Evolutionary conservation across 1,140 invertebrate genomes (phyloP).

Genomic region (Manduca sexta): DNA sequence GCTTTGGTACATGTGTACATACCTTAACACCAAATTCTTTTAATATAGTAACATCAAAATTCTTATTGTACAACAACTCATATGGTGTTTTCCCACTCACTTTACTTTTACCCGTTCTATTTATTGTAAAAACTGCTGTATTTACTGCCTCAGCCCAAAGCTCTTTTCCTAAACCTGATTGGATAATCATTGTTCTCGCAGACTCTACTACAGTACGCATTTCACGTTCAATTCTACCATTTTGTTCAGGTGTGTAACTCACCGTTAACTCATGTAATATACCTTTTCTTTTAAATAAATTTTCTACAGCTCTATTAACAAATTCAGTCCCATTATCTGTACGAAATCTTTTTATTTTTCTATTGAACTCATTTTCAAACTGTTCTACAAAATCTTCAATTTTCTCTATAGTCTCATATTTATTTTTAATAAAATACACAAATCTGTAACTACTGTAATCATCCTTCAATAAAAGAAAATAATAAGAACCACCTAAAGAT

Average conservation of each 20-base stretch:
- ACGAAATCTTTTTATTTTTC: conserved; percentile 32
- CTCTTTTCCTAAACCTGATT: conserved; percentile 2
- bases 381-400: conserved; percentile 3
- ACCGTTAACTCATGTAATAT: conserved; percentile 31
- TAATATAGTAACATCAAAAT: conserved; percentile 10
- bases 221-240: conserved; percentile 33
- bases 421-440: conserved; percentile 22
- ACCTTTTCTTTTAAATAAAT: conserved; percentile 17
- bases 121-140: conserved; percentile 9
- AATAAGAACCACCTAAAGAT: conserved; percentile 26
- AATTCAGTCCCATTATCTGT: conserved; percentile 52
- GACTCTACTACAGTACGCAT: conserved; percentile 16
- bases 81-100: conserved; percentile 8
- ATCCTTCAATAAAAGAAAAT: conserved; percentile 18
- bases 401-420: conserved; percentile 6
- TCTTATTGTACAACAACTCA: conserved; percentile 11
- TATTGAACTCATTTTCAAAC: conserved; percentile 27
- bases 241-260: conserved; percentile 54
- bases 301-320: conserved; percentile 26
- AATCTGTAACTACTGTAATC: conserved; percentile 8
- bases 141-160: conserved; percentile 15
- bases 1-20: conserved; percentile 9
- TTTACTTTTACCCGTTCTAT: conserved; percentile 14
- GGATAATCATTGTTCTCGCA: conserved; percentile 10
- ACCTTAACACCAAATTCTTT: conserved; percentile 8